Conservation (phyloP, 2,888 invertebrate species). For the Crematogaster levior region DNA sequence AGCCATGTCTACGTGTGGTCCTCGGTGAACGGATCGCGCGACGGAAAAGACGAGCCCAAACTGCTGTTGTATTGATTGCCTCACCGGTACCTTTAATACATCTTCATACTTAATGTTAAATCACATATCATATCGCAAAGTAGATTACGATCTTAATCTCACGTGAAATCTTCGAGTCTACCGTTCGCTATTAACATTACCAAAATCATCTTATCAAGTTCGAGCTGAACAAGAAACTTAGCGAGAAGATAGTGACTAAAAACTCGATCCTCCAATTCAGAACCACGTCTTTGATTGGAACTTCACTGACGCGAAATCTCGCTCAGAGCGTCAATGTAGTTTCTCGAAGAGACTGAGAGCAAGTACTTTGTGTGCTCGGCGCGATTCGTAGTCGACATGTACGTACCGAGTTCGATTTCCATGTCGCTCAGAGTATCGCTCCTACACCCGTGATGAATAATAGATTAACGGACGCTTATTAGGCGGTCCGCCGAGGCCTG, state of each 20-base stretch:
- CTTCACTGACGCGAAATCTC: not conserved
- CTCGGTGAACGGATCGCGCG: constrained; percentile 41
- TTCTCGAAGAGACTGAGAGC: not conserved
- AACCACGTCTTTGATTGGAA: not conserved
- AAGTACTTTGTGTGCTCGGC: not conserved
- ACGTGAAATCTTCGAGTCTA: not conserved
- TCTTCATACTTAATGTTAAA: constrained; percentile 2
- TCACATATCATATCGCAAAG: not conserved
- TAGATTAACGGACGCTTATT: constrained; percentile 84
- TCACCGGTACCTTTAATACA: not conserved
- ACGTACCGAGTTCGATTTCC: constrained; percentile 72
- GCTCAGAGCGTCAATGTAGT: not conserved
- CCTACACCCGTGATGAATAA: constrained; percentile 80
- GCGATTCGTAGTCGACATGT: constrained; percentile 58
- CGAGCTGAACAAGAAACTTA: not conserved
- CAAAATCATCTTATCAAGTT: not conserved
- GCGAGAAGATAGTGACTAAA: not conserved
- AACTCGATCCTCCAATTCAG: not conserved
- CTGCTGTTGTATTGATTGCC: constrained; percentile 43
- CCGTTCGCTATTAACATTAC: constrained; percentile 4
- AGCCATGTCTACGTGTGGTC: constrained; percentile 44
- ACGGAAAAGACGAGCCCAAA: constrained; percentile 48
- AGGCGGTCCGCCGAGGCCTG: constrained; percentile 78
- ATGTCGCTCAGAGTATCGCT: constrained; percentile 75
- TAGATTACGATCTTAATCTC: constrained; percentile 20